Conservation (phyloP, 92 coral and sea anemone species). For the Palythoa heliodiscus region DNA sequence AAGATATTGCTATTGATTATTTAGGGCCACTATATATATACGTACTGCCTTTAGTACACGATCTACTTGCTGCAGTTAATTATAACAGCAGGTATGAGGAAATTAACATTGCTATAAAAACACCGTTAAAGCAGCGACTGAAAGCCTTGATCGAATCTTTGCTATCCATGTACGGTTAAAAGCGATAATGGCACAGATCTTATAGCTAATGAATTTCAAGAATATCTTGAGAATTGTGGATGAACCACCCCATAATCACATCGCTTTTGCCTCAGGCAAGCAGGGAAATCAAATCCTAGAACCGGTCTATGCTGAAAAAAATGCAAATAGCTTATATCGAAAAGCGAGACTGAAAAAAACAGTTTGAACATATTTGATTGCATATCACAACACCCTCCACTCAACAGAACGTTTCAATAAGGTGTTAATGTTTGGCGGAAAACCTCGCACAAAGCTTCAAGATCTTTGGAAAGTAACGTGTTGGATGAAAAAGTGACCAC, state of each 20-base stretch:
- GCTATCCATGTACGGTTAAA: conserved; percentile 44
- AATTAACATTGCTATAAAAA: conserved; percentile 29
- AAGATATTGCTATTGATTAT: conserved; percentile 51
- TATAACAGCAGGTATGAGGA: conserved; percentile 15
- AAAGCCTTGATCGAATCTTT: conserved; percentile 40
- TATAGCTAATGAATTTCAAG: conserved; percentile 2
- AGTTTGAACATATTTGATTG: conserved; percentile 47
- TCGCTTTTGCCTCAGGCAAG: conserved; percentile 41
- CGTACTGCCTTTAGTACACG: conserved; percentile 60
- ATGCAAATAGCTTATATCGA: conserved; percentile 49
- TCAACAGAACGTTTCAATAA: conserved; percentile 59
- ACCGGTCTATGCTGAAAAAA: conserved; percentile 54
- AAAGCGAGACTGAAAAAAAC: conserved; percentile 38
- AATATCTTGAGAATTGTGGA: conserved; percentile 20
- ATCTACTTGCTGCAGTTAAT: conserved; percentile 47
- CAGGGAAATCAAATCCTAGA: conserved; percentile 57
- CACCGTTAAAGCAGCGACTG: conserved; percentile 13
- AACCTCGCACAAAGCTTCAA: conserved; percentile 50
- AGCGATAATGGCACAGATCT: conserved; percentile 49
- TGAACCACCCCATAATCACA: conserved; percentile 20
- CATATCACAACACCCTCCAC: conserved; percentile 64
- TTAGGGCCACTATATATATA: conserved; percentile 54
- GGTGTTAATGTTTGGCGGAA: conserved; percentile 53
- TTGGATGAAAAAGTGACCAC: conserved; percentile 24
- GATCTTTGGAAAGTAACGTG: conserved; percentile 28